Conservation (phyloP, 2,113 vertebrate species). For the Datnioides undecimradiatus region DNA sequence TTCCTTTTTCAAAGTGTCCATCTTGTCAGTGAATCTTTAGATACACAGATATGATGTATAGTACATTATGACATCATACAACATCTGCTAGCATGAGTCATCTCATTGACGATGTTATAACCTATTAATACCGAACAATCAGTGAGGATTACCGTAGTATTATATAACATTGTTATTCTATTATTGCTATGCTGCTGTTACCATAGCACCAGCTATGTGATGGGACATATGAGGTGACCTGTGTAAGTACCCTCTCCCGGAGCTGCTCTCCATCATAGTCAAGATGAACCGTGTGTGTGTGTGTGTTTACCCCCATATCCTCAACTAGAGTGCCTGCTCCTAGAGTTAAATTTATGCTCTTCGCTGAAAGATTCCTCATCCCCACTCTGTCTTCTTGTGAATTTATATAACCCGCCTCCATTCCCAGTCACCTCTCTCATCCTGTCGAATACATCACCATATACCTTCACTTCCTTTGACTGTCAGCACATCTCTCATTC, state of each 20-base stretch:
- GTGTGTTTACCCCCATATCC: conserved; percentile 34
- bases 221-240: conserved; percentile 25
- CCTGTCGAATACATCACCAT: conserved; percentile 30
- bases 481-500: conserved; percentile 62
- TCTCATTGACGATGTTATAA: conserved; percentile 17
- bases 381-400: conserved; percentile 2
- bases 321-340: conserved; percentile 32
- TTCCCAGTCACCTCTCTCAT: conserved; percentile 19
- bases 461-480: conserved; percentile 41
- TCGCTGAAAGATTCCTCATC: conserved; percentile 43
- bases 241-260: conserved; percentile 16
- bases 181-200: conserved; percentile 9
- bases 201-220: conserved; percentile 19
- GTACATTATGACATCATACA: not conserved
- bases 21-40: not conserved
- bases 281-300: not conserved
- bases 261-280: conserved; percentile 34
- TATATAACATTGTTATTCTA: conserved; percentile 42
- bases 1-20: not conserved
- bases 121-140: conserved; percentile 36
- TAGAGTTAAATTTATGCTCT: conserved; percentile 44
- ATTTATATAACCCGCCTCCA: conserved; percentile 27
- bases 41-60: not conserved
- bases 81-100: not conserved
- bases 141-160: conserved; percentile 36